Base-by-base conservation (phyloP, 2,888 invertebrate species). In the Lochmaea capreae region DNA sequence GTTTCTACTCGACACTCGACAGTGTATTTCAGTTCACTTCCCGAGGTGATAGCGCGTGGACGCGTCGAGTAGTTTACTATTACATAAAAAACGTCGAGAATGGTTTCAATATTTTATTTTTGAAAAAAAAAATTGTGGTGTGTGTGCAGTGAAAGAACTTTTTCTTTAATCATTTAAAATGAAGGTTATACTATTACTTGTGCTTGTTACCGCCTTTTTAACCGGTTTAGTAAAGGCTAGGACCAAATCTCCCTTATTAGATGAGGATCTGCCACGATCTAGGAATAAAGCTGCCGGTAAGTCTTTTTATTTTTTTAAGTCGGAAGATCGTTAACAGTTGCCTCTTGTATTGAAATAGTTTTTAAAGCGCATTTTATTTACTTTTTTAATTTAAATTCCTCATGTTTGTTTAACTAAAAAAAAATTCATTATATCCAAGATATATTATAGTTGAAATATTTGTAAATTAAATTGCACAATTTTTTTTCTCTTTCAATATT, bases 231-330 rank as follows among this genome's bases (percentile, higher is more conserved):
- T 72, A 46, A 76, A 77, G 46, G 80, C 81, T 57, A 83, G 85
- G 79, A 83, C 80, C 79, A 84, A 83, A 74, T 78, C 85, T 65
- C 86, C 86, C n/a, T 79, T 86, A 22, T 66, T 85, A 42, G 84
- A 84, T 70, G 86, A 86, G 42, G 85, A 84, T 52, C 81, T 79
- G 58, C 77, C 81, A 54, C 83, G 83, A 73, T 81, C 82, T 16
- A 82, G 83, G 78, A 85, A 85, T 76, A 86, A 84, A 78, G 83
- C 85, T 39, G 85, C 86, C 81, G 86, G 86, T 86, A 79, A 76
- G 81, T 80, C 61, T 52, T 74, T 74, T 66, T 66, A 33, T 54
- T 22, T 26, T 63, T 63, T 42, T 33, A 39, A 39, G 14, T 42
- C 8, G 33, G 12, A 63, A 11, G 11, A 46, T 46, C 46, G 3